phyloP scores from a whole-genome alignment of 2,797 vertebrate species.

The Crypturellus tataupa region DNA sequence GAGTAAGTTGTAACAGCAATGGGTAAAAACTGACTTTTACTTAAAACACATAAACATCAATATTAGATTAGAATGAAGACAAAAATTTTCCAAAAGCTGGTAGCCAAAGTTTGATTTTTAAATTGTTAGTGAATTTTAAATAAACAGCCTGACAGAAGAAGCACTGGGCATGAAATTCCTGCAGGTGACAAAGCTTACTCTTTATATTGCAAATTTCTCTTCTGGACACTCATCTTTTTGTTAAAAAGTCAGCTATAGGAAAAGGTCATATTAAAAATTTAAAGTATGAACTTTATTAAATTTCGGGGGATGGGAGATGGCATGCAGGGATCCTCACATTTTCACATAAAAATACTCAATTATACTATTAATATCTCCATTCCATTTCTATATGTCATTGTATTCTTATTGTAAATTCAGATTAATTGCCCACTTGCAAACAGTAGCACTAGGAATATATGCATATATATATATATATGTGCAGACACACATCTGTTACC shows the following conservation, averaged over 20 bases:
- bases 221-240: background rate
- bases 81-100: background rate
- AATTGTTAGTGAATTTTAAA: background rate
- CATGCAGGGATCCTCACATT: background rate
- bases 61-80: background rate
- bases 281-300: background rate
- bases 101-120: background rate
- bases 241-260: background rate
- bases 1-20: background rate
- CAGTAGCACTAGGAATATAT: background rate
- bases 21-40: background rate
- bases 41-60: no score
- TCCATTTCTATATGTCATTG: background rate
- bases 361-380: background rate
- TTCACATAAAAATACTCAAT: background rate
- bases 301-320: no score
- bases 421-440: background rate
- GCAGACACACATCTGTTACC: no score
- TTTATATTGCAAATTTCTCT: background rate
- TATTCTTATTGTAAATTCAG: background rate
- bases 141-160: conserved; percentile 1
- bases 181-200: background rate
- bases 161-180: background rate
- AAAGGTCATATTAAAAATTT: background rate
- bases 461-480: no score